phyloP scores from a whole-genome alignment of 1,140 invertebrate genomes.

The Bombus fervidus region DNA sequence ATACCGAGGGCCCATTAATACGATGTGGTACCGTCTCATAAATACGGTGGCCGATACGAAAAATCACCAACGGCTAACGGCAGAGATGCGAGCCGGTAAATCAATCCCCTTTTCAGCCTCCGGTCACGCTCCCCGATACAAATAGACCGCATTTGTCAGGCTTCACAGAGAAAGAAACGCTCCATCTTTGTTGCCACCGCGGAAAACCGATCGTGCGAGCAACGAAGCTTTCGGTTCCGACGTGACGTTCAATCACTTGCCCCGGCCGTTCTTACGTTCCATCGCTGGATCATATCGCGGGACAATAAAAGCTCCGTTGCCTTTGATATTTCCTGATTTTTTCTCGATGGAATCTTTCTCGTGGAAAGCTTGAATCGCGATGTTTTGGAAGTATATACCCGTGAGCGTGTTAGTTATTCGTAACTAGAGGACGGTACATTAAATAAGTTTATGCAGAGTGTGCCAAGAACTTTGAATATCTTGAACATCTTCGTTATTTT shows the following conservation, averaged over 20 bases:
- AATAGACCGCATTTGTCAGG: conserved; percentile 12
- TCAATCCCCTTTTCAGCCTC: conserved; percentile 51
- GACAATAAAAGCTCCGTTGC: neutral
- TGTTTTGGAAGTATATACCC: neutral
- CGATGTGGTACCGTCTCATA: conserved; percentile 64
- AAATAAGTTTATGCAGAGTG: too few relatives aligned
- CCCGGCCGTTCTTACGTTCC: neutral
- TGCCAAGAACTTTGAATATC: too few relatives aligned
- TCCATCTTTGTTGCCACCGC: neutral
- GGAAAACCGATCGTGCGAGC: conserved; percentile 4
- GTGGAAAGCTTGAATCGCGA: neutral
- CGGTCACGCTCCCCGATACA: conserved; percentile 24
- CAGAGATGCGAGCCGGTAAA: conserved; percentile 40
- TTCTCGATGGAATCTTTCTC: neutral
- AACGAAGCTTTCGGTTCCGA: neutral
- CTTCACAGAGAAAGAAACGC: conserved; percentile 2
- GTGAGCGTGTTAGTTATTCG: too few relatives aligned
- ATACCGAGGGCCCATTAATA: conserved; percentile 62
- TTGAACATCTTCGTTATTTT: too few relatives aligned
- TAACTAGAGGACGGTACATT: too few relatives aligned
- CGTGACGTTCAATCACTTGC: conserved; percentile 1
- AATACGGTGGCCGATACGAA: conserved; percentile 62
- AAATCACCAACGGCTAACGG: conserved; percentile 39
- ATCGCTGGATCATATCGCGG: neutral
- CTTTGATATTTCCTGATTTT: too few relatives aligned